These are phyloP conservation scores for Heteractis magnifica DNA, from an alignment of 92 coral and sea anemone genomes.

Conservation along the genomic window DNA sequence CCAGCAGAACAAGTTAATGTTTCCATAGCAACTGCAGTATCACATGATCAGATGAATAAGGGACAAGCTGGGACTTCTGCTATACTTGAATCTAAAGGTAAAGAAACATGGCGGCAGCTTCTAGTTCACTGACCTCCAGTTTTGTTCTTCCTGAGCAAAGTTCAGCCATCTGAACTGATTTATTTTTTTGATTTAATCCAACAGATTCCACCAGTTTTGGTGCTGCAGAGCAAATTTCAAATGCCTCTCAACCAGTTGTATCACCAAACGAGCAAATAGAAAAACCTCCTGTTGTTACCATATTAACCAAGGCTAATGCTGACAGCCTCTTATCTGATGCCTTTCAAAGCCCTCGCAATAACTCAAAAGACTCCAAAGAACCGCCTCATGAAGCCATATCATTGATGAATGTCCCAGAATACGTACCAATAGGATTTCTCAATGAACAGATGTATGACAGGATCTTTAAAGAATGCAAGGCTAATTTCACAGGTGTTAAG, in stretches of 20 bases:
- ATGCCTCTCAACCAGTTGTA: not conserved
- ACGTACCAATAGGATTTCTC: conserved; percentile 27
- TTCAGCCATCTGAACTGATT: too few species aligned
- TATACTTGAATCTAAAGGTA: not conserved
- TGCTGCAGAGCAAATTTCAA: not conserved
- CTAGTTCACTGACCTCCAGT: too few species aligned
- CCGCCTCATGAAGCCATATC: not conserved
- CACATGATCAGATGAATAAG: not conserved
- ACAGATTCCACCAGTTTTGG: not conserved
- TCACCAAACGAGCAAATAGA: not conserved
- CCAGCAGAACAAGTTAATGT: not conserved
- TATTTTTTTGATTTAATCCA: too few species aligned
- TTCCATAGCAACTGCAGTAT: not conserved
- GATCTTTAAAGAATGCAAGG: conserved; percentile 11
- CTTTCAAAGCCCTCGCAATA: not conserved
- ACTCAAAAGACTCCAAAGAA: not conserved
- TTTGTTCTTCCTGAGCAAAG: too few species aligned
- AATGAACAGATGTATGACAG: conserved; percentile 14
- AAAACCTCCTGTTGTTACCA: not conserved
- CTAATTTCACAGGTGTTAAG: not conserved
- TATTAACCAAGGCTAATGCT: not conserved
- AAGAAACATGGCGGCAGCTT: too few species aligned
- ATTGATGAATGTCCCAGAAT: not conserved
- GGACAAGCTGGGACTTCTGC: not conserved
- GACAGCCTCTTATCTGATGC: not conserved